Base-by-base conservation (phyloP, 1,140 invertebrate genomes). In the Macrocentrus cingulum region DNA sequence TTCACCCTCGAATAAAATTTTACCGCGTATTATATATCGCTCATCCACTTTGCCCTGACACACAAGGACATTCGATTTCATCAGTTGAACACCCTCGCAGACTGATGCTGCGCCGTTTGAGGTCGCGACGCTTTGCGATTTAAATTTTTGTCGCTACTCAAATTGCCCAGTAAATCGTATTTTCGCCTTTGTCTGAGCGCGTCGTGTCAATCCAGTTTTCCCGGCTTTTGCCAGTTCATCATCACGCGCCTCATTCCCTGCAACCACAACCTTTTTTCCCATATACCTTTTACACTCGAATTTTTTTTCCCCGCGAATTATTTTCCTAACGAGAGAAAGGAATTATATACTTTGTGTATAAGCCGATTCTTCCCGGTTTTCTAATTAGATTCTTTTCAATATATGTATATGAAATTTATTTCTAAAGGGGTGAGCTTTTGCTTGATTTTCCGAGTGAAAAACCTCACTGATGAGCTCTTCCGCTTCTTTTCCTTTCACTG, bases 131-230 rank as follows among this genome's bases (percentile, higher is more conserved):
- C 72, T 78, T 77, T 78, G 71, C 72, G 68, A 76, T 77, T 78
- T 76, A 77, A 77, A 78, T 60, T 78, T 77, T 75, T 76, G 76
- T 78, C 75, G 68, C 72, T 56, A 64, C 61, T 66, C 64, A 76
- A 78, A 78, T 77, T 77, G 72, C 66, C 67, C 74, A 67, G 69
- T 67, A 75, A 76, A 78, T 78, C 69, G 59, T 67, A 78, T 78
- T 74, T 69, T 61, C 62, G 36, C 58, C 60, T 46, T 61, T 44
- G 62, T 57, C 57, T 39, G 11, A 41, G 22, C 16, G 16, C 25
- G 25, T 4, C 25, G 29, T 46, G 42, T 46, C 29, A 45, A 55
- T 56, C 22, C 25, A 22, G 2, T 48, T 29, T 13, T 11, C 7
- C 11, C 11, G 2, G 15, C 48, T 34, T 45, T 42, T 48, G 42